A percentile compares a stretch with the other conserved stretches of the same genome.
phyloP scores from a whole-genome alignment of 2,113 vertebrate genomes.

The Fukomys damarensis region DNA sequence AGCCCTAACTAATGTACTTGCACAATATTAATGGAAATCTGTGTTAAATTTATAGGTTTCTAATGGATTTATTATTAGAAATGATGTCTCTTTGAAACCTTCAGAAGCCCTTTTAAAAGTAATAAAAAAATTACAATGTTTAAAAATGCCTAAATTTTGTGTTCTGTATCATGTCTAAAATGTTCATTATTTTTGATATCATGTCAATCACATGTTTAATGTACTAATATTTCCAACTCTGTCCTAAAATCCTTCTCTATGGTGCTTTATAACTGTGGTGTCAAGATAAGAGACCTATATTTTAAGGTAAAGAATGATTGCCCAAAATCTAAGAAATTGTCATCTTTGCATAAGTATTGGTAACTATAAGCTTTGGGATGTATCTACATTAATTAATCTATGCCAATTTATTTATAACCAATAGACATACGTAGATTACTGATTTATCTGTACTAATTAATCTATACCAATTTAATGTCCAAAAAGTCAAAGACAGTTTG shows the following conservation, averaged over 20 bases:
- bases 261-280: background rate
- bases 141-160: background rate
- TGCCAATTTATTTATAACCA: background rate
- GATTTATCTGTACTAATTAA: background rate
- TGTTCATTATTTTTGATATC: constrained; percentile 27
- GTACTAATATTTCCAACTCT: background rate
- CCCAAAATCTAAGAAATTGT: background rate
- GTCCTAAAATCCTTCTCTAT: background rate
- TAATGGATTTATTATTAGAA: background rate
- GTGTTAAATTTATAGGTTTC: background rate
- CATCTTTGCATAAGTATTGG: background rate
- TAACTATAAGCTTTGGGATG: background rate
- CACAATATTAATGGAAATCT: too few relatives aligned
- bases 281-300: background rate
- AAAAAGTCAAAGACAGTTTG: constrained; percentile 21
- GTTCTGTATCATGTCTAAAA: background rate
- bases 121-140: background rate
- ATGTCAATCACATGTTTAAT: background rate
- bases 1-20: too few relatives aligned
- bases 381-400: background rate
- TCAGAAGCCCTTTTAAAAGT: background rate
- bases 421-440: background rate
- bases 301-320: background rate
- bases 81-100: background rate
- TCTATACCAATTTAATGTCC: background rate